Evolutionary conservation across 2,797 vertebrate species (phyloP).

Genomic region (Sebastes ruberrimus): DNA sequence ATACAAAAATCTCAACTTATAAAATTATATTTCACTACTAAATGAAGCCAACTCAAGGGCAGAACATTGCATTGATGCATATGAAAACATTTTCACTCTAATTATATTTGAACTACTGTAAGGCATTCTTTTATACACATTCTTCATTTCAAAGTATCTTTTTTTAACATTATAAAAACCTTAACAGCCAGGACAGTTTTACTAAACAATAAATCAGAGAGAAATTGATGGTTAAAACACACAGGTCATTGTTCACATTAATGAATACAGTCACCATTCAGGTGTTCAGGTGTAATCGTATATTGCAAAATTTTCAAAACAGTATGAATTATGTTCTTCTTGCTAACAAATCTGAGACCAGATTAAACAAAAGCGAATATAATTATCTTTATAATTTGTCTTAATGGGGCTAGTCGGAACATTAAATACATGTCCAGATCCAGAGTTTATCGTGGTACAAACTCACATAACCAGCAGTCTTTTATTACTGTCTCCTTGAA

Average conservation of each 20-base stretch:
- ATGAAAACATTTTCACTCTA: background rate
- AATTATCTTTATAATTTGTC: background rate
- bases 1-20: background rate
- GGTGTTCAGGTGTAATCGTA: background rate
- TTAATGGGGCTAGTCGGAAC: background rate
- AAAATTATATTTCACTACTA: background rate
- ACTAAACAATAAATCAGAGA: background rate
- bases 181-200: background rate
- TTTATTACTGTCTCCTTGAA: background rate
- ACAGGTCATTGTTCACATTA: too few species aligned
- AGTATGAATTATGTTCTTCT: background rate
- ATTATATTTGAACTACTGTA: too few species aligned
- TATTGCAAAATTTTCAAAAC: background rate
- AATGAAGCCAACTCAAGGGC: background rate
- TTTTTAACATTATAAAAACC: background rate
- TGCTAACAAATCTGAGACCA: background rate
- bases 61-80: background rate
- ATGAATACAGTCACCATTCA: background rate
- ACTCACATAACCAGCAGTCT: background rate
- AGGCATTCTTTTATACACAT: background rate
- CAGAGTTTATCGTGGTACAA: background rate
- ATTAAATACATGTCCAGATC: background rate
- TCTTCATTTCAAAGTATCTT: background rate
- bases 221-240: too few species aligned
- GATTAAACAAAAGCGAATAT: background rate